A percentile compares a stretch with the other conserved stretches of the same genome.
Conservation (phyloP, 2,113 vertebrate genomes). For the Macrotis lagotis region DNA sequence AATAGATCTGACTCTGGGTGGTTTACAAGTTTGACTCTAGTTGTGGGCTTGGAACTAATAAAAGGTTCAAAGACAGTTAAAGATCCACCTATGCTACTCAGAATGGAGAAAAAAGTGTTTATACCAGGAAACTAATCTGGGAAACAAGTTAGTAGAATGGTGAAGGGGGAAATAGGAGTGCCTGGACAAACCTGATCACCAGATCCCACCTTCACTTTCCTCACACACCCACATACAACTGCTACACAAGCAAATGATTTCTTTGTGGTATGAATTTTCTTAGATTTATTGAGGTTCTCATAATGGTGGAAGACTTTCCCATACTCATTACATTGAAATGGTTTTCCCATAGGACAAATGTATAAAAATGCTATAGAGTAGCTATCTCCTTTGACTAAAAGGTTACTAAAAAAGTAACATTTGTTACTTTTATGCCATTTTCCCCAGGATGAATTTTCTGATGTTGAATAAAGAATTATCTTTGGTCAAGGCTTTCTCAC, state of each 20-base stretch:
- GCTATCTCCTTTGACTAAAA: not conserved
- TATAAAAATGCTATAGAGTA: not conserved
- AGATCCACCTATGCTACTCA: not conserved
- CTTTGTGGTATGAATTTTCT: not conserved
- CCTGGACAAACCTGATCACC: not conserved
- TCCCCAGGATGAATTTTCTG: not conserved
- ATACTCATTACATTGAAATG: not conserved
- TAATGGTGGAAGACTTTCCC: not conserved
- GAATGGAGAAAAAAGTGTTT: not conserved
- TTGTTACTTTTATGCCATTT: not conserved
- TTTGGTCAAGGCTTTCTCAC: not conserved
- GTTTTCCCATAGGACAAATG: not conserved
- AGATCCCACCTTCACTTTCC: not conserved
- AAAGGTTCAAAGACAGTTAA: not conserved
- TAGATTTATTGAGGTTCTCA: not conserved
- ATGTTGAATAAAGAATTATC: not conserved
- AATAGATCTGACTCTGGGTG: not conserved
- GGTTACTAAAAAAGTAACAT: not conserved
- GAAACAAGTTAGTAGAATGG: not conserved
- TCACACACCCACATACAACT: not conserved
- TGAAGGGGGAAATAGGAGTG: not conserved
- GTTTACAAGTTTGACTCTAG: not conserved
- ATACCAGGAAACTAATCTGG: not conserved
- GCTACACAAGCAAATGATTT: not conserved
- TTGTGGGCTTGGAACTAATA: not conserved